Evolutionary conservation across 2,797 vertebrate species (phyloP), one percentile per base, ranked within the genome.

Genomic region (Rhinogobio ventralis): DNA sequence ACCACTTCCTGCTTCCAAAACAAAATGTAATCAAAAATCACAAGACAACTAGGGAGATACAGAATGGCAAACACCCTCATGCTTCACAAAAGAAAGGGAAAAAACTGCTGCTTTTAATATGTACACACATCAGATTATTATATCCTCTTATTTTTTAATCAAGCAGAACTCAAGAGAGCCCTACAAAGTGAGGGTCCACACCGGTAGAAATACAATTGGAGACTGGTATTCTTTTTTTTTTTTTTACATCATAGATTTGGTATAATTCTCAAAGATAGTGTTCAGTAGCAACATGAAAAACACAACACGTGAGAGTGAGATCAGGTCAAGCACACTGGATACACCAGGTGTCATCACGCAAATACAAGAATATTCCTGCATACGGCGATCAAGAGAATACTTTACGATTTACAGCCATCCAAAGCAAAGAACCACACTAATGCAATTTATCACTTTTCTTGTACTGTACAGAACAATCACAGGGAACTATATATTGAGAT

Each of bases 21-120:
- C 33, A 77, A 78, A 79, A 23, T 8, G 55, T 13, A 53, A 79
- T 91, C 86, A 82, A 17, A 72, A 85, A 45, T 9, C 45, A 75
- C 45, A 45, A 51, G 57, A 73, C 66, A 39, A 91, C 87, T 88
- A 90, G 85, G 89, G 86, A 89, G 90, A 92, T 88, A 92, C 87
- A 90, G 90, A 87, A 91, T 89, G 87, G 86, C 92, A 82, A 88
- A 94, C 91, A 94, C 80, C 72, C 90, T 92, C 93, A 94, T 94
- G 94, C 93, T 89, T 93, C 91, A 94, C 79, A 79, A 39, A 57
- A 9, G 8, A 42, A 42, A 42, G 39, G 8, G 9, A 68, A 45
- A 66, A 53, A 64, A 57, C 30, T 39, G 7, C 33, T 53, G 23
- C 42, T 67, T 64, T 49, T 74, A 79, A 68, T 77, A 88, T 49